Evolutionary conservation across 2,888 invertebrate species (phyloP).

Genomic region (Cantharis flavilabris): DNA sequence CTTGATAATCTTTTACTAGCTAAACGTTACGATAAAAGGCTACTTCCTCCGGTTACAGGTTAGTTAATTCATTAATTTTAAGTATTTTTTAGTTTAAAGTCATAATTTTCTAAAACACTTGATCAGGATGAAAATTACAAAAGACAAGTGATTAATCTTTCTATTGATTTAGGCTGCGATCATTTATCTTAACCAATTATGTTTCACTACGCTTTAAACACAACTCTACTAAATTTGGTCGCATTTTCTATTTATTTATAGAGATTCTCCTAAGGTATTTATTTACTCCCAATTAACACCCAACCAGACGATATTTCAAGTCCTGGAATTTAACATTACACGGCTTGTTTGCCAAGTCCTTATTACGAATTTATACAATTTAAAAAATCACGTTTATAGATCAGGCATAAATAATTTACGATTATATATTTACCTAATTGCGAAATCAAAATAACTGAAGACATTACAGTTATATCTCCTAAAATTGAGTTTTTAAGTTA

Average conservation of each 20-base stretch:
- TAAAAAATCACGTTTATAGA: neutral
- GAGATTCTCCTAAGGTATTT: neutral
- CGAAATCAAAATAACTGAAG: neutral
- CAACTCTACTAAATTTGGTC: neutral
- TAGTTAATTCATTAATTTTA: slow-evolving; percentile 42
- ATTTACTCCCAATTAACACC: neutral
- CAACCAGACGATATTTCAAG: neutral
- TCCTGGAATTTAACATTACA: neutral
- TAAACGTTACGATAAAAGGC: slow-evolving; percentile 90
- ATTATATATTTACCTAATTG: neutral
- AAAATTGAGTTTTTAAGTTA: neutral
- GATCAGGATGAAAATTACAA: neutral
- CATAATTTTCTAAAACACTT: neutral
- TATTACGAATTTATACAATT: neutral
- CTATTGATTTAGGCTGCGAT: neutral
- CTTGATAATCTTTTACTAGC: slow-evolving; percentile 86
- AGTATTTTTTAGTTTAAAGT: neutral
- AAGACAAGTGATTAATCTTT: neutral
- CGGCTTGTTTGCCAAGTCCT: neutral
- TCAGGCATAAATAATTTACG: neutral
- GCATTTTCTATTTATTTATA: neutral
- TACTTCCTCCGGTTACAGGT: slow-evolving; percentile 90
- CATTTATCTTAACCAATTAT: neutral
- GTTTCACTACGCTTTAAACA: neutral
- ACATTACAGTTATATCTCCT: neutral